A percentile compares a stretch with the other conserved stretches of the same genome.
Conservation (phyloP, 1,140 invertebrate genomes). For the Brachionus calyciflorus region DNA sequence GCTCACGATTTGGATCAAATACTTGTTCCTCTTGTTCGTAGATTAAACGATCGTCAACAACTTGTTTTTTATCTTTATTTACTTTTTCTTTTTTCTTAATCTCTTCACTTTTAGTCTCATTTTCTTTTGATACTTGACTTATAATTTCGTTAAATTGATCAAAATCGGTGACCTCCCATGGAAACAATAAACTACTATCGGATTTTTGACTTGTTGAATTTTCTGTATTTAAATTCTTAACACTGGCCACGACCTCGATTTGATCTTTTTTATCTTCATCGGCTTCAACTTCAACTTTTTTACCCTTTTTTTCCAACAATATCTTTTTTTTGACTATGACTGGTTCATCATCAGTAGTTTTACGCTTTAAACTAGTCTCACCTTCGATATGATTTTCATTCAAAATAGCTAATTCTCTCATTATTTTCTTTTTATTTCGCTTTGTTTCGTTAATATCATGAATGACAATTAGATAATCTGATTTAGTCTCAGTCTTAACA, state of each 20-base stretch:
- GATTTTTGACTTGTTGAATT: not conserved
- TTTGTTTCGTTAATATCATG: not conserved
- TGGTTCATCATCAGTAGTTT: constrained; percentile 34
- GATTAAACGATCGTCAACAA: not conserved
- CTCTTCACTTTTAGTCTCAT: not conserved
- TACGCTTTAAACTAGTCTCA: not conserved
- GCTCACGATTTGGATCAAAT: constrained; percentile 40
- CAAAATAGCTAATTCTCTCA: constrained; percentile 17
- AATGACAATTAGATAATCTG: not conserved
- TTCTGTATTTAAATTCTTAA: not conserved
- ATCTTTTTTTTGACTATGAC: constrained; percentile 44
- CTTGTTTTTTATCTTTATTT: not conserved
- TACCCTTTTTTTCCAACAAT: not conserved
- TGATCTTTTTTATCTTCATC: constrained; percentile 30
- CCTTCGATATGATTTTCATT: not conserved
- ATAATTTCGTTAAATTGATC: constrained; percentile 42
- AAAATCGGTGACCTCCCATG: constrained; percentile 45
- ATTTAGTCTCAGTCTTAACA: not conserved
- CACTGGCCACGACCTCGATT: constrained; percentile 31
- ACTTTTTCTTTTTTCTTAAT: constrained; percentile 27
- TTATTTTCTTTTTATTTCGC: constrained; percentile 9
- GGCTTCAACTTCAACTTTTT: not conserved
- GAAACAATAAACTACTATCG: not conserved
- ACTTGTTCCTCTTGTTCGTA: constrained; percentile 38
- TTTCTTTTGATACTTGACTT: not conserved